phyloP scores from a whole-genome alignment of 30 jellyfish, hydroid and myxozoan genomes.

The Turritopsis dohrnii region DNA sequence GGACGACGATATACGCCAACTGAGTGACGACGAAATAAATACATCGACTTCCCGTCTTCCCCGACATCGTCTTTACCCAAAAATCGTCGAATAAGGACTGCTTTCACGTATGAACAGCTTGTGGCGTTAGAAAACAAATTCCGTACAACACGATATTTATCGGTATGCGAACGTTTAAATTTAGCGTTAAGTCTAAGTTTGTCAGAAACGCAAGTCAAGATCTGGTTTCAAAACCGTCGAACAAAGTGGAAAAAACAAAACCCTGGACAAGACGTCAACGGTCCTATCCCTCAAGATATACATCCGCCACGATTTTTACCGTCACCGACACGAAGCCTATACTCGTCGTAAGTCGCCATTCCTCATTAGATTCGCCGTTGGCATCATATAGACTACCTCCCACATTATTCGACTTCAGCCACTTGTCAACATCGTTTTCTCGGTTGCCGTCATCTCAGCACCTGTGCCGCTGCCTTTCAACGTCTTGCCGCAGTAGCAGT shows the following conservation, averaged over 20 bases:
- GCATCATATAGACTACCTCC: conserved; percentile 13
- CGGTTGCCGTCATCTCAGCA: conserved; percentile 19
- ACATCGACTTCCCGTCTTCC: conserved; percentile 6
- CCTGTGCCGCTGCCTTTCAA: conserved; percentile 5
- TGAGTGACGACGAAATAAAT: neutral
- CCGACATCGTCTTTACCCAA: conserved; percentile 4
- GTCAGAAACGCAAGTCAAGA: conserved; percentile 73
- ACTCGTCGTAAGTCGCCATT: conserved; percentile 12
- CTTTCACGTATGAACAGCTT: conserved; percentile 7
- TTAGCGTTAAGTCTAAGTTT: conserved; percentile 77
- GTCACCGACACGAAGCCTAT: conserved; percentile 16
- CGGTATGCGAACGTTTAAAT: conserved; percentile 89
- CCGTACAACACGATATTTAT: conserved; percentile 70
- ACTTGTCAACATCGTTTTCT: conserved; percentile 11
- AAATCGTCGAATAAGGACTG: conserved; percentile 11
- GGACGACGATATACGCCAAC: neutral
- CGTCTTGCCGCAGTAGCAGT: neutral
- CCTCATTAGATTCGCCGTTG: conserved; percentile 5
- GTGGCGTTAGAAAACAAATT: conserved; percentile 59
- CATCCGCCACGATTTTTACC: neutral
- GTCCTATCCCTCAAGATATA: conserved; percentile 48
- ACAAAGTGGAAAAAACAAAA: conserved; percentile 94
- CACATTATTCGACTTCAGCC: conserved; percentile 3
- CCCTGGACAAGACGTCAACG: conserved; percentile 95
- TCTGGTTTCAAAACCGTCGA: conserved; percentile 85